Conservation (phyloP, 2,797 vertebrate species). For the Rhinoraja longicauda region DNA sequence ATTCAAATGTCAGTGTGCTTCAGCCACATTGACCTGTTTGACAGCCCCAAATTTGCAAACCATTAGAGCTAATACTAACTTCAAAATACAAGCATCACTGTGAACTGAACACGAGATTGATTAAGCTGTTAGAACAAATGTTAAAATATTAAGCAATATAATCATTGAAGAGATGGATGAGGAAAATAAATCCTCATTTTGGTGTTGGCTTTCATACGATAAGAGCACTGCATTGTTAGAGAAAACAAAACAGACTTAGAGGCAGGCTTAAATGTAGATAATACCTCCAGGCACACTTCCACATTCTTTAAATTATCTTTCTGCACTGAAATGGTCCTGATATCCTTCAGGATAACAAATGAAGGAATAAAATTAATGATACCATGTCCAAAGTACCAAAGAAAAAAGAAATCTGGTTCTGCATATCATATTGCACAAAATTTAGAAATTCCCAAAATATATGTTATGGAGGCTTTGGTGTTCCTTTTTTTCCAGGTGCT, state of each 20-base stretch:
- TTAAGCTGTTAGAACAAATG: constrained; percentile 21
- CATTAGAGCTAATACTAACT: constrained; percentile 9
- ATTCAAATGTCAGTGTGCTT: constrained; percentile 44
- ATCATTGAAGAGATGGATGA: neutral
- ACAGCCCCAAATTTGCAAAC: constrained; percentile 51
- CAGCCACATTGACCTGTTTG: constrained; percentile 46
- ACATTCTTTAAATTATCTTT: constrained; percentile 7
- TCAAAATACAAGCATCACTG: neutral
- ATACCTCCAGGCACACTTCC: neutral
- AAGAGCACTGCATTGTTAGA: neutral
- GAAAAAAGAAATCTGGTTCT: neutral
- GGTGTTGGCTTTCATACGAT: neutral
- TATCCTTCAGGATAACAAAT: constrained; percentile 28
- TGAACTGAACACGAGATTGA: neutral
- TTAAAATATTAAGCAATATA: constrained; percentile 28
- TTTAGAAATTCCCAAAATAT: neutral
- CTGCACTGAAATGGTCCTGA: neutral
- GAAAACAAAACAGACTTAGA: neutral
- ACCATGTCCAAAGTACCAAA: neutral
- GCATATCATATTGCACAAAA: neutral
- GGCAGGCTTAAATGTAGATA: neutral
- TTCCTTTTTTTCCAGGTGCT: neutral
- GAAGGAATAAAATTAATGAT: constrained; percentile 2
- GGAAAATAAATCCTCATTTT: neutral
- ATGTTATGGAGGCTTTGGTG: neutral